Evolutionary conservation across 2,888 invertebrate species (phyloP), one percentile per base, ranked within the genome.

Genomic region (Lymantria dispar): DNA sequence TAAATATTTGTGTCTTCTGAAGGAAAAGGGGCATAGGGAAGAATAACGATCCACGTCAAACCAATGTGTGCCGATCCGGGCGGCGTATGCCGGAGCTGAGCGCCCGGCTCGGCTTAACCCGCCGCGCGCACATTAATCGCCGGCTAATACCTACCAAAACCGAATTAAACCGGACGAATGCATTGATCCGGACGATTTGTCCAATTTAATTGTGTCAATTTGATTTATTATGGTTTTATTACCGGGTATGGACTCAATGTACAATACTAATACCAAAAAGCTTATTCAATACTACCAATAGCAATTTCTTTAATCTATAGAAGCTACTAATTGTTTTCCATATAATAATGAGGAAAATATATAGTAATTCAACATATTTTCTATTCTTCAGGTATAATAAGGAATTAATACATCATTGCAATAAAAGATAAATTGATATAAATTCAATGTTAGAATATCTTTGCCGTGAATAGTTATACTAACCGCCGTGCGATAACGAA

Each of bases 81-180:
- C 60, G 70, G 69, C 60, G 66, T 62, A 64, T 67, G 68, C 64
- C 64, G 54, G 60, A 38, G 47, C 44, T 56, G 58, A 64, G 70
- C 69, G 70, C 72, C 71, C 73, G 73, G 69, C 62, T 47, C 70
- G 85, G 87, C 85, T 87, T 87, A 87, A 79, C 85, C 85, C 83
- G 83, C 78, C 79, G 80, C 77, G 74, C 79, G 76, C 74, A 86
- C 83, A 89, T 91, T 89, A 90, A 90, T 89, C 87, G 89, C 84
- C 50, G 78, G 78, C 86, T 90, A 90, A 90, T 88, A 86, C 86
- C 80, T 85, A 85, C 89, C 78, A 85, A 85, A 88, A 86, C 84
- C 81, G 89, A 89, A 88, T 89, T 87, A 87, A 84, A 88, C 83
- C 85, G 88, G 87, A 85, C 89, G 84, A 88, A 87, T 88, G 84